phyloP scores from a whole-genome alignment of 2,797 vertebrate species.

The Distichodus sexfasciatus region DNA sequence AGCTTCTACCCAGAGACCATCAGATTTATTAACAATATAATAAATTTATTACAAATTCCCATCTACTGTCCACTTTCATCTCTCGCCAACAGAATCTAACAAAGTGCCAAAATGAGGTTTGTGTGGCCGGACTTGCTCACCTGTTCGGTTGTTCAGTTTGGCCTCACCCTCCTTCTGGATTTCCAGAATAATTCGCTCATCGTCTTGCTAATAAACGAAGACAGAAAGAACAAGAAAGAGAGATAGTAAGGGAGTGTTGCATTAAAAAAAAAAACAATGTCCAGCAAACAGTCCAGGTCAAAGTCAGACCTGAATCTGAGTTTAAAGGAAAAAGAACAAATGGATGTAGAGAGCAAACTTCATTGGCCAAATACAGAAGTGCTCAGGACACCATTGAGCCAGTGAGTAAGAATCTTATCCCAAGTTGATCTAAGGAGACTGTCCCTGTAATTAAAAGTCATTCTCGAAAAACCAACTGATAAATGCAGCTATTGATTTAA shows the following conservation, averaged over 20 bases:
- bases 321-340: neutral
- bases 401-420: slow-evolving; percentile 7
- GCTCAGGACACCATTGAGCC: slow-evolving; percentile 8
- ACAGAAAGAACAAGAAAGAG: neutral
- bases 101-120: neutral
- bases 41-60: no score
- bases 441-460: no score
- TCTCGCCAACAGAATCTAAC: neutral
- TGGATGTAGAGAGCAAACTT: slow-evolving; percentile 8
- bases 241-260: neutral
- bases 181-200: slow-evolving; percentile 92
- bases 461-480: no score
- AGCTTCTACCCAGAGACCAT: no score
- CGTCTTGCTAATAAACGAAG: slow-evolving; percentile 79
- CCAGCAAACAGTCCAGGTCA: slow-evolving; percentile 3
- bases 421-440: no score
- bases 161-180: slow-evolving; percentile 94
- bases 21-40: no score
- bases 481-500: no score
- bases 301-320: neutral
- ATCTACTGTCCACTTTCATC: no score
- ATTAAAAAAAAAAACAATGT: no score
- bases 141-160: slow-evolving; percentile 83
- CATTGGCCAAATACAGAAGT: slow-evolving; percentile 30
- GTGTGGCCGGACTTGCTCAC: slow-evolving; percentile 59